Conservation (phyloP, 2,888 invertebrate species). For the Clepsis dumicolana region DNA sequence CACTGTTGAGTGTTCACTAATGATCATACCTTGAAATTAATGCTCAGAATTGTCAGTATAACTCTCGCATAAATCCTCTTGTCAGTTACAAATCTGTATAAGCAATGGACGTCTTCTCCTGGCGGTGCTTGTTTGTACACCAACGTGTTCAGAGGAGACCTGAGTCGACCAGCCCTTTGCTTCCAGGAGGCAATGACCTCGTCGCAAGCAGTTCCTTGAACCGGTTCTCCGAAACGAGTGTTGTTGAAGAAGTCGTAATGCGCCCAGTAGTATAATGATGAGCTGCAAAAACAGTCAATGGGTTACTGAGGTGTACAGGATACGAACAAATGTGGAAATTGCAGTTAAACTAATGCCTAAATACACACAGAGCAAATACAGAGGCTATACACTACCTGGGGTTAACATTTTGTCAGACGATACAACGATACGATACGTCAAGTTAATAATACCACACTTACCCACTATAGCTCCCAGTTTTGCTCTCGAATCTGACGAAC, state of each 20-base stretch:
- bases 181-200: conserved; percentile 96
- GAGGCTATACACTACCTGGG: no score
- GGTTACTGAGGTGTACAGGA: background rate
- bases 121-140: conserved; percentile 93
- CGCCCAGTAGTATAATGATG: conserved; percentile 97
- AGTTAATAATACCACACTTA: conserved; percentile 62
- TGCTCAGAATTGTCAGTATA: conserved; percentile 90
- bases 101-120: conserved; percentile 91
- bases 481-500: conserved; percentile 95
- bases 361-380: no score
- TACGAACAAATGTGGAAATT: background rate
- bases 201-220: conserved; percentile 93
- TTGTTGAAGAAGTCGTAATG: conserved; percentile 98
- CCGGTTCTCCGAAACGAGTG: conserved; percentile 93
- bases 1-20: no score
- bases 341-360: no score
- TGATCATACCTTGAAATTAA: conserved; percentile 91
- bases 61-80: conserved; percentile 93
- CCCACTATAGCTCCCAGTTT: conserved; percentile 96
- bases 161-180: conserved; percentile 89
- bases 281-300: conserved; percentile 72
- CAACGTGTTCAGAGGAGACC: conserved; percentile 94
- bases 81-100: conserved; percentile 94
- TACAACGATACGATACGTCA: no score
- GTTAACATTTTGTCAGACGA: no score